Evolutionary conservation across 2,888 invertebrate species (phyloP).

Genomic region (Hofmannophila pseudospretella): DNA sequence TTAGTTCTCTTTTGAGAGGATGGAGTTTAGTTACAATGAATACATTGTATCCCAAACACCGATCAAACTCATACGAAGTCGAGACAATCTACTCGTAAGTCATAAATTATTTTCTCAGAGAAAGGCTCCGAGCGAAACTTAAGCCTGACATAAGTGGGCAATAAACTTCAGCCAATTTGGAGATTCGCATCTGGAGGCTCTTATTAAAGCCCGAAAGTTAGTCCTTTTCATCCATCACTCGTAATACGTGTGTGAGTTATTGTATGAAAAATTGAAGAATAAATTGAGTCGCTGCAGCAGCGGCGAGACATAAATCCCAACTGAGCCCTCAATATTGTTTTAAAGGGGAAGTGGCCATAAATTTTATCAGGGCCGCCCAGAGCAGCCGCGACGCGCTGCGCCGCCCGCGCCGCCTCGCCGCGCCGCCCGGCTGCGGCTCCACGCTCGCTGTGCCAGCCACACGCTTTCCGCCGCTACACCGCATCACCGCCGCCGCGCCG

Average conservation of each 20-base stretch:
- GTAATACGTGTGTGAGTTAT: constrained; percentile 79
- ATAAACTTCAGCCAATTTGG: constrained; percentile 78
- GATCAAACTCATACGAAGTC: constrained; percentile 65
- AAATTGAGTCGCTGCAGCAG: constrained; percentile 78
- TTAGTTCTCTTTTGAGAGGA: too few relatives aligned
- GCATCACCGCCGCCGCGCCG: constrained; percentile 33
- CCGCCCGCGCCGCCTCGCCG: constrained; percentile 19
- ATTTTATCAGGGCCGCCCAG: constrained; percentile 76
- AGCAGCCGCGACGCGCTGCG: constrained; percentile 41
- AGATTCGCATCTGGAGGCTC: constrained; percentile 78
- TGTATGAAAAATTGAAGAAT: constrained; percentile 79
- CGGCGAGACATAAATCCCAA: constrained; percentile 78
- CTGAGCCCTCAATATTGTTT: constrained; percentile 80
- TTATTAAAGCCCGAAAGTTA: constrained; percentile 79
- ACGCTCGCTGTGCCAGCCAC: constrained; percentile 12
- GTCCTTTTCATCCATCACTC: constrained; percentile 78
- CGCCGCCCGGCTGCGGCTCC: constrained; percentile 27
- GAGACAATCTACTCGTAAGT: constrained; percentile 69
- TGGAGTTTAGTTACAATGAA: too few relatives aligned
- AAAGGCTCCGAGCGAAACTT: constrained; percentile 74
- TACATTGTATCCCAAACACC: constrained; percentile 43
- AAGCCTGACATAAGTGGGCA: constrained; percentile 79
- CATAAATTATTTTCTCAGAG: constrained; percentile 74
- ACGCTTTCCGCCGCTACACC: constrained; percentile 16
- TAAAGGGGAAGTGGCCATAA: constrained; percentile 79